Evolutionary conservation across 2,113 vertebrate genomes (phyloP), one percentile per base, ranked within the genome.

Genomic region (Notechis scutatus): DNA sequence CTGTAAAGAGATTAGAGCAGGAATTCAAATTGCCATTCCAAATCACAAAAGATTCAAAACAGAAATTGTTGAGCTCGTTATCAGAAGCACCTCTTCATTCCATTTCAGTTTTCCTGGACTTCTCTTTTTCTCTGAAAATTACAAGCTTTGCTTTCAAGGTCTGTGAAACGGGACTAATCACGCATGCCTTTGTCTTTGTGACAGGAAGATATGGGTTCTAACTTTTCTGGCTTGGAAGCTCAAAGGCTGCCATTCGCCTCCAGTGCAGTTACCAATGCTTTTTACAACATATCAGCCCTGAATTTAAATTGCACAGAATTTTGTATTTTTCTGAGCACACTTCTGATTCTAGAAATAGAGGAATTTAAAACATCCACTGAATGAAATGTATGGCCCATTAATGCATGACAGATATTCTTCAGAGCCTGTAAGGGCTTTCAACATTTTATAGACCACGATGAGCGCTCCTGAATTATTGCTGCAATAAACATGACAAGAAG

Each of bases 341-440:
- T 42, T 42, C 24, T 12, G 29, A 14, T 29, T 29, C 42, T 55
- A 69, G n/a, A 69, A 56, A 24, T 42, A 39, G 9, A 64, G 69
- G 64, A 4, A 29, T 52, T 57, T 52, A 42, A 81, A 81, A 57
- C 15, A 92, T 45, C 9, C 39, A 47, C 39, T 23, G 50, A 94
- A 21, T 23, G 50, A 89, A 55, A 91, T 61, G n/a, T 34, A 81
- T 42, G 90, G 29, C n/a, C 89, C 64, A 14, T 1, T 1, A 92
- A 91, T 74, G 54, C 81, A 50, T 0, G 0, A 50, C 88, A 34
- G n/a, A 52, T 92, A 10, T 0, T 93, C 61, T 11, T 8, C 0
- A 0, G 88, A 1, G 24, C 0, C 2, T 24, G 29, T 11, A 52
- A 0, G 0, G 61, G 18, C 20, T 90, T 12, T 0, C 69, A 39